phyloP scores from a whole-genome alignment of 2,113 vertebrate genomes.

The pig (Sus scrofa) region DNA sequence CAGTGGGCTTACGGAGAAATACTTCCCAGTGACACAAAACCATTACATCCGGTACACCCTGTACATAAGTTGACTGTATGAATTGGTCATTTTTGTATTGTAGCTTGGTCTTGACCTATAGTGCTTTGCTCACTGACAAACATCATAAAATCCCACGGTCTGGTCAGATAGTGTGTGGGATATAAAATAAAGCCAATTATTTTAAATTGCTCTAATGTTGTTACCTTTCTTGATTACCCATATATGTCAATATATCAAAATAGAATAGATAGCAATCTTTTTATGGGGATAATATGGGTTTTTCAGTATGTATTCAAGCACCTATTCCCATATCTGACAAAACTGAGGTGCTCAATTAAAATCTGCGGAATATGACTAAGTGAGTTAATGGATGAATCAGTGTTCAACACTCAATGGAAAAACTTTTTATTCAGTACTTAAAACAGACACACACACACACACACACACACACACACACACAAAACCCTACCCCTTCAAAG shows the following conservation, averaged over 20 bases:
- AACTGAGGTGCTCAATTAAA: background rate
- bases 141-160: background rate
- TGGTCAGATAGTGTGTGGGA: background rate
- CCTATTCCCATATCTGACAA: background rate
- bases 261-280: background rate
- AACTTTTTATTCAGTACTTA: background rate
- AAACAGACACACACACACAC: background rate
- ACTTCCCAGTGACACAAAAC: background rate
- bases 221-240: background rate
- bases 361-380: background rate
- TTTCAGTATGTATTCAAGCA: background rate
- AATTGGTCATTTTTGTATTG: background rate
- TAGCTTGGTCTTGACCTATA: background rate
- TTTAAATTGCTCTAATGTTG: background rate
- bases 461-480: background rate
- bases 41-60: background rate
- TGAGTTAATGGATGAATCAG: background rate
- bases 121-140: background rate
- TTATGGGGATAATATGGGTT: background rate
- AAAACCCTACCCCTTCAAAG: background rate
- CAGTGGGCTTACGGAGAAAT: background rate
- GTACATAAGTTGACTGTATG: background rate
- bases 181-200: background rate
- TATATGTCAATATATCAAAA: background rate
- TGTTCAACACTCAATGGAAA: background rate